Conservation (phyloP, 2,113 vertebrate species). For the Sinocyclocheilus anshuiensis region DNA sequence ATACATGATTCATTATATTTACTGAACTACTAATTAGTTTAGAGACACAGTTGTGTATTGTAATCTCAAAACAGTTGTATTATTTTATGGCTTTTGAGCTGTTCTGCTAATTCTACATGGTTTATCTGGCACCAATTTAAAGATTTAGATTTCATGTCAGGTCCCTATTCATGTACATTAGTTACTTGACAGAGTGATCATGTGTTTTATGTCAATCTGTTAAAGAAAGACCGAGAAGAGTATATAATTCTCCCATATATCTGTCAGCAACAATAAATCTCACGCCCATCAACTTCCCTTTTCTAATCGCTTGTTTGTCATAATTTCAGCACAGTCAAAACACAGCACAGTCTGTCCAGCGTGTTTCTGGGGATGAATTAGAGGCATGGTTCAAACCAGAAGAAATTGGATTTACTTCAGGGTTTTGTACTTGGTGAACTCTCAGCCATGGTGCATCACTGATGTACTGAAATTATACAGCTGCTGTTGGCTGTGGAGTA, state of each 20-base stretch:
- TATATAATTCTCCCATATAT: background rate
- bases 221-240: background rate
- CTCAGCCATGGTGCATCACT: background rate
- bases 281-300: background rate
- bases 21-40: background rate
- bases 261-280: conserved; percentile 7
- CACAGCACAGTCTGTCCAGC: background rate
- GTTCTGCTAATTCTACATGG: background rate
- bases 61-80: background rate
- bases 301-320: background rate
- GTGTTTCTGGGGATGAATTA: background rate
- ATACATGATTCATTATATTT: background rate
- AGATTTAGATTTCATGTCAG: background rate
- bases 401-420: background rate
- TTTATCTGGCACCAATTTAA: background rate
- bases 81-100: background rate
- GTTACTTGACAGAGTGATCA: background rate
- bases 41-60: background rate
- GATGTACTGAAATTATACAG: background rate
- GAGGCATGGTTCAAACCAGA: background rate
- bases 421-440: conserved; percentile 12
- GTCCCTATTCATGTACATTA: background rate
- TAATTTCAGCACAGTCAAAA: background rate
- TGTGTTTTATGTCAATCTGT: background rate
- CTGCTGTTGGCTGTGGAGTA: background rate